phyloP scores from a whole-genome alignment of 1,140 invertebrate genomes.

The Dolichoris vasculosae region DNA sequence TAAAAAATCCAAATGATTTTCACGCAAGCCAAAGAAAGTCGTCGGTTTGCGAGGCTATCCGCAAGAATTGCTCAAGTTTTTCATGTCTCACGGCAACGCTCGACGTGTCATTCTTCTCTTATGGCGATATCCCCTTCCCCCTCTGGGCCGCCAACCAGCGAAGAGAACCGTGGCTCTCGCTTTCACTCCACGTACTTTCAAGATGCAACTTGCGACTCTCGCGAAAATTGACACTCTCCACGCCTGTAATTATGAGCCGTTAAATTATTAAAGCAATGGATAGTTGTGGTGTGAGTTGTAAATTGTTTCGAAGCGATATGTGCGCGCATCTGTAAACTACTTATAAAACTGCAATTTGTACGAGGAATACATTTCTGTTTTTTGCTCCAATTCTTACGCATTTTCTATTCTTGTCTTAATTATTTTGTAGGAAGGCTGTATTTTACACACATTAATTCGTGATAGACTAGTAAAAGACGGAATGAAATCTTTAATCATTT shows the following conservation, averaged over 20 bases:
- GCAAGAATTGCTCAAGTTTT: slow-evolving; percentile 39
- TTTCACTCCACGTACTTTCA: slow-evolving; percentile 40
- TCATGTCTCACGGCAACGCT: not conserved
- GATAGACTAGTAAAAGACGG: no score
- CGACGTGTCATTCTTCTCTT: not conserved
- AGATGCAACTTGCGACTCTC: slow-evolving; percentile 25
- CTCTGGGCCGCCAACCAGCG: not conserved
- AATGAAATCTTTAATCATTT: no score
- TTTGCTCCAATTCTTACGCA: not conserved
- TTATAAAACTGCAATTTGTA: not conserved
- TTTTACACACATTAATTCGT: not conserved
- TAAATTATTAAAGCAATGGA: slow-evolving; percentile 33
- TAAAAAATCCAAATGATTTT: not conserved
- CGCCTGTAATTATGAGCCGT: slow-evolving; percentile 6
- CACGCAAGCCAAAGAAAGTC: not conserved
- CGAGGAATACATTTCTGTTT: not conserved
- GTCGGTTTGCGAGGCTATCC: not conserved
- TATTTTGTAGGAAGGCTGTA: no score
- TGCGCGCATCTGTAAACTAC: not conserved
- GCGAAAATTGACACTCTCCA: slow-evolving; percentile 48
- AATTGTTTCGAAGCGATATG: slow-evolving; percentile 12
- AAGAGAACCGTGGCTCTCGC: not conserved
- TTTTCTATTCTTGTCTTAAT: not conserved
- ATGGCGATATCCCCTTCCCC: not conserved
- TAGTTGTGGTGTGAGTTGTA: not conserved